A percentile compares a stretch with the other conserved stretches of the same genome.
Evolutionary conservation across 1,140 invertebrate genomes (phyloP).

Genomic region (Pseudomyrmex flavicornis): DNA sequence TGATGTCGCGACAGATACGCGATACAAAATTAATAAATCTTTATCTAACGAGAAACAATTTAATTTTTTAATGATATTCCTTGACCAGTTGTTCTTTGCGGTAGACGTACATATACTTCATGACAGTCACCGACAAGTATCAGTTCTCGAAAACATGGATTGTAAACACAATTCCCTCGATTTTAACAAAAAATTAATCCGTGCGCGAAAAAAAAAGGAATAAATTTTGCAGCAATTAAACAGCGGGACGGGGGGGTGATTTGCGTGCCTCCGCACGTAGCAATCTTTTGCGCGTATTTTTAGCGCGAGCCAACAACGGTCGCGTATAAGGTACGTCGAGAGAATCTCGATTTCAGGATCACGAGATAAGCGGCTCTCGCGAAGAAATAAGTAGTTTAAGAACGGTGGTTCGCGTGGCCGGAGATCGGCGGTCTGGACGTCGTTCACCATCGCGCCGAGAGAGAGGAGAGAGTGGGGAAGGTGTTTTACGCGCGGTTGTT

Average conservation of each 20-base stretch:
- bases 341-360: slow-evolving; percentile 70
- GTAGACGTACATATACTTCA: background rate
- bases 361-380: slow-evolving; percentile 69
- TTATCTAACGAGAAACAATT: no score
- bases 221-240: slow-evolving; percentile 60
- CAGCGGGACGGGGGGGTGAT: slow-evolving; percentile 40
- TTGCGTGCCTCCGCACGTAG: slow-evolving; percentile 52
- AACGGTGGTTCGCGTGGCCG: slow-evolving; percentile 73
- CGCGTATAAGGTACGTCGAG: slow-evolving; percentile 39
- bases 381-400: slow-evolving; percentile 76
- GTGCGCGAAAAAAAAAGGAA: background rate
- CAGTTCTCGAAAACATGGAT: slow-evolving; percentile 10
- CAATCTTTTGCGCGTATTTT: slow-evolving; percentile 65
- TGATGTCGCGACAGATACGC: no score
- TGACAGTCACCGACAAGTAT: background rate
- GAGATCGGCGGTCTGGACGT: slow-evolving; percentile 75
- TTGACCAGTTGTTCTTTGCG: background rate
- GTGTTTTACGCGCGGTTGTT: slow-evolving; percentile 67
- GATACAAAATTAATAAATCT: no score
- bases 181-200: slow-evolving; percentile 56
- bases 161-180: background rate
- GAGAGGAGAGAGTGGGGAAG: slow-evolving; percentile 46
- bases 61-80: background rate
- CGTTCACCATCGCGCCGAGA: slow-evolving; percentile 56
- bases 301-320: slow-evolving; percentile 44